Conservation (phyloP, 2,888 invertebrate genomes). For the Abscondita cerata region DNA sequence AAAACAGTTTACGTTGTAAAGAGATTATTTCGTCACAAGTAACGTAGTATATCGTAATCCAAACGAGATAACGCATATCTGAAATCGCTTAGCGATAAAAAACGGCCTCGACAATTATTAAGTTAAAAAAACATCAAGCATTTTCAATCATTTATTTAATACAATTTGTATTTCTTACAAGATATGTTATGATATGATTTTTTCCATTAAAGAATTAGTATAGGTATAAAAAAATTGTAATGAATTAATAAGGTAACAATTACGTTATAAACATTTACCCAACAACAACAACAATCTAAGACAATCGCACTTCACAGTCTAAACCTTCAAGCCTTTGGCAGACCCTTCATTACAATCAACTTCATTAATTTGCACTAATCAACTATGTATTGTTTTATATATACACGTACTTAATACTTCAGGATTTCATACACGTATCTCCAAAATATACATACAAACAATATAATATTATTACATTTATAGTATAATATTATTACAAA, state of each 20-base stretch:
- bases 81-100: too few species aligned
- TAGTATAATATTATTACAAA: too few species aligned
- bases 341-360: neutral
- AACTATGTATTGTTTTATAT: neutral
- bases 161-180: slow-evolving; percentile 38
- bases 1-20: too few species aligned
- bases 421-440: too few species aligned
- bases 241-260: slow-evolving; percentile 22
- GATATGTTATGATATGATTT: slow-evolving; percentile 46
- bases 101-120: too few species aligned
- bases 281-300: slow-evolving; percentile 7
- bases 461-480: too few species aligned
- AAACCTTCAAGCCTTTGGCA: neutral
- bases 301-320: slow-evolving; percentile 10
- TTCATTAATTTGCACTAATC: neutral
- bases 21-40: too few species aligned
- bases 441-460: too few species aligned
- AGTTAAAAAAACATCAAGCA: too few species aligned
- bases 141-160: neutral
- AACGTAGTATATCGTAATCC: too few species aligned
- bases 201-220: slow-evolving; percentile 30
- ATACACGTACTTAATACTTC: neutral
- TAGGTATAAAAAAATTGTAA: slow-evolving; percentile 25
- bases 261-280: slow-evolving; percentile 17
- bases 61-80: too few species aligned